Evolutionary conservation across 1,140 invertebrate genomes (phyloP), one percentile per base, ranked within the genome.

Genomic region (Telenomus remus): DNA sequence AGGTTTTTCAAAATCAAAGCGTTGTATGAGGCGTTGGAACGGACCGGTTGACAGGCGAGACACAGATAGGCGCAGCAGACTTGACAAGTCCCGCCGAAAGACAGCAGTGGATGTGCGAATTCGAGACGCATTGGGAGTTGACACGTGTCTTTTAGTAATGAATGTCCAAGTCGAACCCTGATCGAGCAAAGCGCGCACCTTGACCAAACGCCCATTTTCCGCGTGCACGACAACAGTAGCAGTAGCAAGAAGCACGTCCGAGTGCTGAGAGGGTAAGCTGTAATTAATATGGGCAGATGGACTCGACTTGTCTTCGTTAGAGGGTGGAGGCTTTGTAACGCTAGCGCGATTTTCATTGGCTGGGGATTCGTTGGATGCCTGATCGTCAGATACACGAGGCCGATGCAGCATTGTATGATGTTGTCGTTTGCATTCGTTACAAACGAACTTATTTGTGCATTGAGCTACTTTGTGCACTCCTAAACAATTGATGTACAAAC

Each of bases 91-190:
- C 48, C 0, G 39, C 39, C 0, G 16, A 9, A 1, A n/a, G 0
- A 69, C 12, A 8, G 48, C 56, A 0, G 56, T 60, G 7, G 13
- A 13, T 0, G 51, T 27, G 1, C 15, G 10, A 6, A 27, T 12
- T 1, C 10, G 9, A n/a, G 13, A 16, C 4, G n/a, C 11, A 6
- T 14, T n/a, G 0, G 35, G 34, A 0, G 19, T 12, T 1, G 44
- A 10, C 0, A 34, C 48, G 0, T 57, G 12, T 8, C n/a, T 5
- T 13, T 68, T 48, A 0, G 54, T 5, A 0, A 53, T 9, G 0
- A 68, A 6, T 0, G 64, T 59, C 64, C 48, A 53, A 0, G 54
- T 68, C 0, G 64, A 68, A 0, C 54, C 54, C 7, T 47, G 55
- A 13, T 68, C 47, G 11, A 68, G 19, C 0, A 68, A 6, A 0